A percentile compares a stretch with the other conserved stretches of the same genome.
These are phyloP conservation scores for Todus mexicanus DNA, from an alignment of 2,797 vertebrate genomes.

Conservation along the genomic window DNA sequence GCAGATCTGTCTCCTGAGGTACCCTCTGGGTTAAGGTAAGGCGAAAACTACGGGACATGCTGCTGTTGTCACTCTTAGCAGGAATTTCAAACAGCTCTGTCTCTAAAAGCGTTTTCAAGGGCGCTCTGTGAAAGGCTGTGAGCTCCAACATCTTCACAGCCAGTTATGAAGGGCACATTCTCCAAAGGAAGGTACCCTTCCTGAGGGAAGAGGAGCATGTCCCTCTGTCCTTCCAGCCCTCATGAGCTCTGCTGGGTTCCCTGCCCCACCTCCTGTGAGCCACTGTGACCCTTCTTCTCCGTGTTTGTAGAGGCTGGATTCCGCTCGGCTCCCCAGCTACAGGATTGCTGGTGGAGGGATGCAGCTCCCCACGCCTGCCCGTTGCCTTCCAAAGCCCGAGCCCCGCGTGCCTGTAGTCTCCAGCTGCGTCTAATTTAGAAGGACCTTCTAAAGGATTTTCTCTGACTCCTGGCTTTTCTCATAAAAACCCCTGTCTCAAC, in stretches of 20 bases:
- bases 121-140: not conserved
- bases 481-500: not conserved
- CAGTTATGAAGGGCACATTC: not conserved
- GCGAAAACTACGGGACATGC: not conserved
- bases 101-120: not conserved
- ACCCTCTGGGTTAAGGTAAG: not conserved
- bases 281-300: not conserved
- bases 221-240: not conserved
- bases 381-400: not conserved
- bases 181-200: not conserved
- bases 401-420: fast-evolving
- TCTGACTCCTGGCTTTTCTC: not conserved
- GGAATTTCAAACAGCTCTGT: not conserved
- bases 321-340: not conserved
- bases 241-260: not conserved
- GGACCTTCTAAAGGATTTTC: not conserved
- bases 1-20: not conserved
- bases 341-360: not conserved
- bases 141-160: not conserved
- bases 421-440: not conserved
- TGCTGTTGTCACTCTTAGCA: not conserved
- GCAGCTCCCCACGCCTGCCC: not conserved
- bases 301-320: not conserved
- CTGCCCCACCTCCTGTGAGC: not conserved
- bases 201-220: not conserved